Conservation (phyloP, 2,797 vertebrate species). For the Eulemur coronatus region DNA sequence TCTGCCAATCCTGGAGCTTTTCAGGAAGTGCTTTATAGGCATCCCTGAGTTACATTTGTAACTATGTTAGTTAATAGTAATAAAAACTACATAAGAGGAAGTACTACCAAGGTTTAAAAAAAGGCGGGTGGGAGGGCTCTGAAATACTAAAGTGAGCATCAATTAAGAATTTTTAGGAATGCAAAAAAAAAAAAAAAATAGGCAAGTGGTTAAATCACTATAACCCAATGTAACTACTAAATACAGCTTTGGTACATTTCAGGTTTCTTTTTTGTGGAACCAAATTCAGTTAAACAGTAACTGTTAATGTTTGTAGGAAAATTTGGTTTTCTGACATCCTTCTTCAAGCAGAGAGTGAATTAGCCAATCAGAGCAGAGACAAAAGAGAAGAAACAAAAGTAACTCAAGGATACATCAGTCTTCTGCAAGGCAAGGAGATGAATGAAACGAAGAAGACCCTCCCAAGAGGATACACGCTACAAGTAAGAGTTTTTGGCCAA, state of each 20-base stretch:
- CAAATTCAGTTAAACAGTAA: conserved; percentile 43
- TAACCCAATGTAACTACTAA: background rate
- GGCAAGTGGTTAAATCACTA: conserved; percentile 10
- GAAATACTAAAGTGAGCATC: background rate
- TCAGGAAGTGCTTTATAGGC: background rate
- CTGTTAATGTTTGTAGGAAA: conserved; percentile 8
- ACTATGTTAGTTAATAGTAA: background rate
- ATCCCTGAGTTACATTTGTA: background rate
- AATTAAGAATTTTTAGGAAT: conserved; percentile 6
- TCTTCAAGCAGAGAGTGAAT: background rate
- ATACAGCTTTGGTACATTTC: background rate
- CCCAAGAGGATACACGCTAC: background rate
- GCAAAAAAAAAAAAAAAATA: background rate
- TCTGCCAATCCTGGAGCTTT: background rate
- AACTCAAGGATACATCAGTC: background rate
- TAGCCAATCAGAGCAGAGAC: background rate
- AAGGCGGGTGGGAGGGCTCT: background rate
- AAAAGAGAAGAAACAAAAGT: background rate
- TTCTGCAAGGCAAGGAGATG: background rate
- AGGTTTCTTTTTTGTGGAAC: background rate
- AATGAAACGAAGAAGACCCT: background rate
- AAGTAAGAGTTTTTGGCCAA: background rate
- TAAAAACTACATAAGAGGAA: background rate
- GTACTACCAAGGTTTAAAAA: background rate
- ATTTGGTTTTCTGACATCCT: background rate